A percentile compares a stretch with the other conserved stretches of the same genome.
phyloP scores from a whole-genome alignment of 35 echinoderm and acorn worm genomes.

The Stichopus chloronotus region DNA sequence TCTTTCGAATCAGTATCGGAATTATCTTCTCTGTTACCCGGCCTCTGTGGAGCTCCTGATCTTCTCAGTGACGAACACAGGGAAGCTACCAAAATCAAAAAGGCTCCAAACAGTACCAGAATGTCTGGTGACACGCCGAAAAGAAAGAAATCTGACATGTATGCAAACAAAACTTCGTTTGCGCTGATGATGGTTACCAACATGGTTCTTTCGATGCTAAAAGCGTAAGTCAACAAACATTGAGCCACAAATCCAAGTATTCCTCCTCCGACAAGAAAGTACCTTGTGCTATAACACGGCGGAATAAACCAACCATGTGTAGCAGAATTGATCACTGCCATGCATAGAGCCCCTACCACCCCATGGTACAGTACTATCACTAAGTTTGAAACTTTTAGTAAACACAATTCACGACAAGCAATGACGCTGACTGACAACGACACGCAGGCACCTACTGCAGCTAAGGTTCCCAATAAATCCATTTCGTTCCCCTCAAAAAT shows the following conservation, averaged over 20 bases:
- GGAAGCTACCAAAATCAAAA: not conserved
- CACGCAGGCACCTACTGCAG: not conserved
- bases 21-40: too few relatives aligned
- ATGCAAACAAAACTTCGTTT: not conserved
- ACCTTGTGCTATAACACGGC: not conserved
- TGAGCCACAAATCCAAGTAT: not conserved
- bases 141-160: not conserved
- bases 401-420: not conserved
- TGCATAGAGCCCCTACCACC: not conserved
- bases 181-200: not conserved
- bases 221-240: not conserved
- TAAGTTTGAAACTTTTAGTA: not conserved
- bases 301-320: not conserved
- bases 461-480: not conserved
- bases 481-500: slow-evolving; percentile 2
- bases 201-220: not conserved
- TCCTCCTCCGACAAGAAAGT: not conserved
- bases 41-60: not conserved
- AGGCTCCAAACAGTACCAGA: not conserved
- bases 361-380: not conserved
- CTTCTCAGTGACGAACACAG: not conserved
- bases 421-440: not conserved
- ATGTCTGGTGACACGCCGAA: not conserved
- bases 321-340: not conserved
- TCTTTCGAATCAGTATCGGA: too few relatives aligned